phyloP scores from a whole-genome alignment of 2,797 vertebrate species.

The Cynodonichthys magdalenae region DNA sequence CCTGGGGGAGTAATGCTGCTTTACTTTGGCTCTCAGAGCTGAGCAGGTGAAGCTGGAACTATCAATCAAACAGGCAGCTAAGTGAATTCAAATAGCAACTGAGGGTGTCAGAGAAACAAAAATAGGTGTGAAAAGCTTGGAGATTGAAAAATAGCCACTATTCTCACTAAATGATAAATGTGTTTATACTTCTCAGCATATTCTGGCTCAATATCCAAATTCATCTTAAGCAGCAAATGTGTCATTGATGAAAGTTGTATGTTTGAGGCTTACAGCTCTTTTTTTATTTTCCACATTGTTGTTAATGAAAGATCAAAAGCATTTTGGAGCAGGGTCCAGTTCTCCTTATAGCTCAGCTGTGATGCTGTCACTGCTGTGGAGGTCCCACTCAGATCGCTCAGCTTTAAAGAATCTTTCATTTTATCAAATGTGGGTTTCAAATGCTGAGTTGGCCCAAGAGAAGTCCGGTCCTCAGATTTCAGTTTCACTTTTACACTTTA shows the following conservation, averaged over 20 bases:
- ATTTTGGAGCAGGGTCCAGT: conserved; percentile 28
- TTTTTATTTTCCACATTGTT: conserved; percentile 25
- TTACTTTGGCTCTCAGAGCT: conserved; percentile 43
- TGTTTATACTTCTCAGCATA: conserved; percentile 26
- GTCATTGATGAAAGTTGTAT: conserved; percentile 56
- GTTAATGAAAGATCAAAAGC: conserved; percentile 58
- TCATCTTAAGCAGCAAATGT: conserved; percentile 35
- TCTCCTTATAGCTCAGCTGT: conserved; percentile 7
- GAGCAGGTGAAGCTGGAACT: conserved; percentile 28
- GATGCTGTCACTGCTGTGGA: conserved; percentile 37
- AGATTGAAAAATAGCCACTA: conserved; percentile 41
- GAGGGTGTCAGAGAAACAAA: conserved; percentile 55
- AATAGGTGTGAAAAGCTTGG: conserved; percentile 46
- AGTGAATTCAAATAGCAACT: conserved; percentile 52
- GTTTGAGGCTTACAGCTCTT: conserved; percentile 32
- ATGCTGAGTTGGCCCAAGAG: conserved; percentile 6
- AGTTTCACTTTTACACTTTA: neutral
- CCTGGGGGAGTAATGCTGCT: conserved; percentile 37
- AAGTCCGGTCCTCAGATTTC: neutral
- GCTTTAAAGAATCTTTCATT: conserved; percentile 3
- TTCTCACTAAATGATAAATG: conserved; percentile 42
- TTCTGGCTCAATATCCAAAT: conserved; percentile 27
- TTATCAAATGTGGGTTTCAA: conserved; percentile 9
- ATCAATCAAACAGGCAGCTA: conserved; percentile 60
- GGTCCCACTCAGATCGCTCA: conserved; percentile 41